phyloP scores from a whole-genome alignment of 2,797 vertebrate species.

The Micropoecilia bifurca region DNA sequence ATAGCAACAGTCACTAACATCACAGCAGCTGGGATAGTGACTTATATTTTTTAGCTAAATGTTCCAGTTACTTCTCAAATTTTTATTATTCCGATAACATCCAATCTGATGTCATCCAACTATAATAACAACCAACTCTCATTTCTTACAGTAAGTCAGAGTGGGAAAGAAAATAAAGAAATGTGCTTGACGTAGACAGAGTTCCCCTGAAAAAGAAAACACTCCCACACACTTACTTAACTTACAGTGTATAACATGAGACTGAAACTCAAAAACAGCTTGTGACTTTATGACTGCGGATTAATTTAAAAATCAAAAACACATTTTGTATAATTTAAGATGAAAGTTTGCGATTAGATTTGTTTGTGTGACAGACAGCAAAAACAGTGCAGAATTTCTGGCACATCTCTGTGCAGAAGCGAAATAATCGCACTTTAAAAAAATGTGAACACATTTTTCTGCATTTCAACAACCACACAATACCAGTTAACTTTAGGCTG shows the following conservation, averaged over 20 bases:
- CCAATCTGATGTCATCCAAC: background rate
- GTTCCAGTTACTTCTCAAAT: constrained; percentile 16
- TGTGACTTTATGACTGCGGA: constrained; percentile 23
- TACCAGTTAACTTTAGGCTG: constrained; percentile 24
- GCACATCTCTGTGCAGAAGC: background rate
- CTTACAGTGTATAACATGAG: constrained; percentile 33
- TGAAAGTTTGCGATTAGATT: background rate
- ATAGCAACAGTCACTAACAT: constrained; percentile 4
- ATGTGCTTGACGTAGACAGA: constrained; percentile 40
- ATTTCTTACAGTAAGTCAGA: constrained; percentile 38
- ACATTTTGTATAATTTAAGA: constrained; percentile 8
- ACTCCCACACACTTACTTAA: constrained; percentile 43
- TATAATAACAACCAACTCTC: constrained; percentile 3
- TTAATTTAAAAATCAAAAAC: constrained; percentile 28
- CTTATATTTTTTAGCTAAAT: constrained; percentile 1
- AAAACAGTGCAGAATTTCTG: background rate
- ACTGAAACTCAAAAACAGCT: constrained; percentile 17
- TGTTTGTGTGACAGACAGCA: constrained; percentile 15
- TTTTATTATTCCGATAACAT: background rate
- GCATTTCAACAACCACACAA: constrained; percentile 31
- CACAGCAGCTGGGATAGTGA: background rate
- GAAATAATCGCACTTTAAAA: constrained; percentile 3
- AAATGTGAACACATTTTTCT: background rate
- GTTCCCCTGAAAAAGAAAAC: constrained; percentile 45
- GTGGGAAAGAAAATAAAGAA: constrained; percentile 40